phyloP scores from a whole-genome alignment of 2,797 vertebrate species.

The Acanthurus leucopareius region DNA sequence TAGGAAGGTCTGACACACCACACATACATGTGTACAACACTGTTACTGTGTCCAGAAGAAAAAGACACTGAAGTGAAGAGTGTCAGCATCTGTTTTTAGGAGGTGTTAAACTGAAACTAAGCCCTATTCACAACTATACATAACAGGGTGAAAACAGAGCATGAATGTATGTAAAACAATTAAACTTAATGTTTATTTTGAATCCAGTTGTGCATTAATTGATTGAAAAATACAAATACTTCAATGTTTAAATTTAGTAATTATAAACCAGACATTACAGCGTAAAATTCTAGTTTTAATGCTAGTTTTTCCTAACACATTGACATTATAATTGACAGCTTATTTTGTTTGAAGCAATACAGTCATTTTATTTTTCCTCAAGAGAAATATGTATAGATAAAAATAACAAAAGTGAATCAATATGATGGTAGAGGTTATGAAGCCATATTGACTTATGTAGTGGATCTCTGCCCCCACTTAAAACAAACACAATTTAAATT shows the following conservation, averaged over 20 bases:
- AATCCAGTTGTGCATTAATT: neutral
- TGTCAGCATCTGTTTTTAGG: neutral
- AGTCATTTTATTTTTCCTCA: neutral
- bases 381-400: neutral
- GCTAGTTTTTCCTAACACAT: neutral
- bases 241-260: no score
- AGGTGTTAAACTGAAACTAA: slow-evolving; percentile 18
- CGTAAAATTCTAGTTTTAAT: neutral
- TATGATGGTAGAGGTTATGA: neutral
- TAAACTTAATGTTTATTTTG: neutral
- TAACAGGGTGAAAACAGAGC: no score
- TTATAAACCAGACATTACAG: neutral
- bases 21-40: slow-evolving; percentile 15
- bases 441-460: neutral
- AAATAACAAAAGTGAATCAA: neutral
- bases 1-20: slow-evolving; percentile 28
- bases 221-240: neutral
- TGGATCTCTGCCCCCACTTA: neutral
- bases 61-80: neutral
- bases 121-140: neutral
- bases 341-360: neutral
- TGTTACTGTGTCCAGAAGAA: neutral
- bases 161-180: neutral
- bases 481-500: no score
- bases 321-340: neutral